Evolutionary conservation across 2,888 invertebrate genomes (phyloP), one percentile per base, ranked within the genome.

Genomic region (Ochropacha duplaris): DNA sequence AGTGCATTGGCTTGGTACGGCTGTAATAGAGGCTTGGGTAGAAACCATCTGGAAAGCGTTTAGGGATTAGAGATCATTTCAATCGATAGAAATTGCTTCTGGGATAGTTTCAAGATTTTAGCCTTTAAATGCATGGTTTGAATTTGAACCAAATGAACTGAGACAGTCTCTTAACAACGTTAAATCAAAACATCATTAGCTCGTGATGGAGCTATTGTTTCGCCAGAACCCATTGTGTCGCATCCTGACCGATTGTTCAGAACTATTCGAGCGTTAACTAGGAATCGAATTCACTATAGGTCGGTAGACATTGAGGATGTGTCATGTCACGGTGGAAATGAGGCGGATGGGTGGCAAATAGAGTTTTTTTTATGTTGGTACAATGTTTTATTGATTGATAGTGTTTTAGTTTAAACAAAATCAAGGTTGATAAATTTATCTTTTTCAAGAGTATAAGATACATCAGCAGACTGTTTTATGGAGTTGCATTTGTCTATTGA

Each of bases 201-300:
- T 16, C 34, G 22, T 6, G 2, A 24, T 24, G 3, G 52, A 55
- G 61, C 64, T 58, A 70, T 44, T 44, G 44, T 44, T 44, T 44
- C 39, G 39, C 39, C 44, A 16, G 44, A 44, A 14, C 44, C 44
- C 44, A 44, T 69, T 62, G 66, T 65, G 28, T 58, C 54, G 49
- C 56, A 65, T 61, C 57, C 61, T 55, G 59, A n/a, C 9, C 39
- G 54, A 54, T 72, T 72, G 72, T 72, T 50, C 54, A 56, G 9
- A 50, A 49, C 66, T 56, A 72, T 64, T 72, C 60, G 65, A 69
- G 66, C 72, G 65, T 68, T 57, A 54, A 58, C 54, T 60, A 56
- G 64, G 72, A 64, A 71, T 72, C 68, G 65, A 72, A 72, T 74
- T 69, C 63, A 69, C 72, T 65, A 73, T 61, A 62, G 19, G 69